phyloP scores from a whole-genome alignment of 2,888 invertebrate genomes.

The Drosophila tanythrix region DNA sequence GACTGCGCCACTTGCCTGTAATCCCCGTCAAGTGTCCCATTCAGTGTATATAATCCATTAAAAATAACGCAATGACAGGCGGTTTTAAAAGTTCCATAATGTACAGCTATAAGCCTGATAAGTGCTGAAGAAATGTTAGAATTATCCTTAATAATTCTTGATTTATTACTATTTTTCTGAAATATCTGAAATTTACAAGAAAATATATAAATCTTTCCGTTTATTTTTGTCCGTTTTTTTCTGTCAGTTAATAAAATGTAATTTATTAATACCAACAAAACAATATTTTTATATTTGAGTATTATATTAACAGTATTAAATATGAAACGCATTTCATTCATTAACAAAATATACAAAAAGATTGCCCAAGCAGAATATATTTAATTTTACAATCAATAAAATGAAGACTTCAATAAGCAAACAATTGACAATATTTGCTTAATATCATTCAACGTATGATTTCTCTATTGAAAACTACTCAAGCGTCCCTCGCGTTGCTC shows the following conservation, averaged over 20 bases:
- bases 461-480: background rate
- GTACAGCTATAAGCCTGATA: background rate
- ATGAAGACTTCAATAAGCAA: background rate
- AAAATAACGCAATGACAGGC: conserved; percentile 37
- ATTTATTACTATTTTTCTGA: background rate
- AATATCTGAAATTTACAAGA: background rate
- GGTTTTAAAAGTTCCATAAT: conserved; percentile 2
- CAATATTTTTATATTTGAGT: background rate
- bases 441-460: background rate
- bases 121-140: background rate
- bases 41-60: conserved; percentile 59
- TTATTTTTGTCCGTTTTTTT: background rate
- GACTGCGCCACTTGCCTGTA: conserved; percentile 58
- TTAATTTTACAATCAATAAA: background rate
- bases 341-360: background rate
- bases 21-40: conserved; percentile 60
- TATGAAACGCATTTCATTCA: background rate
- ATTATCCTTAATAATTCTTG: background rate
- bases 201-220: background rate
- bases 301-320: background rate
- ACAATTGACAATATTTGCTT: background rate
- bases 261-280: background rate
- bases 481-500: conserved; percentile 31
- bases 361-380: background rate
- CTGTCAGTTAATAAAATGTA: background rate